Conservation (phyloP, 2,888 invertebrate species). For the Pollenia griseotomentosa region DNA sequence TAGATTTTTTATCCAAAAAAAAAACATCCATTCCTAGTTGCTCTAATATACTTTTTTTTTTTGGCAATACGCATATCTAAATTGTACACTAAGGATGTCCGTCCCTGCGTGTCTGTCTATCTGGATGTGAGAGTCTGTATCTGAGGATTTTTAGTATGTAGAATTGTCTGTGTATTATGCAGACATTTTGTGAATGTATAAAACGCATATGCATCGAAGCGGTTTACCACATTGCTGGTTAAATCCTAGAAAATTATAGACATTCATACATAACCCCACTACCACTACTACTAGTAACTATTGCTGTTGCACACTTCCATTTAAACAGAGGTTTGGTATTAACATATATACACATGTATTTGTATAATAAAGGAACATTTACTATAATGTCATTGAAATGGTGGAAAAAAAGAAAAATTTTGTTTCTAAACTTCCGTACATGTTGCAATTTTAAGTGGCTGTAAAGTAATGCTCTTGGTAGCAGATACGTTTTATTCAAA, state of each 20-base stretch:
- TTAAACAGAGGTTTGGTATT: conserved; percentile 17
- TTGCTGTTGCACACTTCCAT: neutral
- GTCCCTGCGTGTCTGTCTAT: conserved; percentile 33
- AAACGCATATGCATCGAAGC: conserved; percentile 72
- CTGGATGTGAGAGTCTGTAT: conserved; percentile 34
- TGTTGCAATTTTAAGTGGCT: conserved; percentile 70
- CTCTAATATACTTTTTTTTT: conserved; percentile 31
- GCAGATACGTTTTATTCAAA: conserved; percentile 30
- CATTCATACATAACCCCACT: conserved; percentile 36
- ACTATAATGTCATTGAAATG: conserved; percentile 32
- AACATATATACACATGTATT: conserved; percentile 36
- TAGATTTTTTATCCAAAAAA: conserved; percentile 44
- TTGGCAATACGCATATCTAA: conserved; percentile 69
- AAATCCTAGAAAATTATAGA: conserved; percentile 71
- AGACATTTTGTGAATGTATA: conserved; percentile 50
- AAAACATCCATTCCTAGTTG: neutral
- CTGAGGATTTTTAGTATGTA: conserved; percentile 13
- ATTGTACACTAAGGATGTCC: conserved; percentile 37
- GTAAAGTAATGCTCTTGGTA: conserved; percentile 60
- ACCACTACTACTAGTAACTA: conserved; percentile 17
- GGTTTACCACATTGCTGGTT: conserved; percentile 71
- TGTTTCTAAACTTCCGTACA: conserved; percentile 67
- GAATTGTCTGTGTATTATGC: neutral
- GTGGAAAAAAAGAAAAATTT: conserved; percentile 29
- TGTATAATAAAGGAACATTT: conserved; percentile 56